A percentile compares a stretch with the other conserved stretches of the same genome.
These are phyloP conservation scores for Coecobrya sp. DNA, from an alignment of 2,888 invertebrate genomes.

Conservation along the genomic window DNA sequence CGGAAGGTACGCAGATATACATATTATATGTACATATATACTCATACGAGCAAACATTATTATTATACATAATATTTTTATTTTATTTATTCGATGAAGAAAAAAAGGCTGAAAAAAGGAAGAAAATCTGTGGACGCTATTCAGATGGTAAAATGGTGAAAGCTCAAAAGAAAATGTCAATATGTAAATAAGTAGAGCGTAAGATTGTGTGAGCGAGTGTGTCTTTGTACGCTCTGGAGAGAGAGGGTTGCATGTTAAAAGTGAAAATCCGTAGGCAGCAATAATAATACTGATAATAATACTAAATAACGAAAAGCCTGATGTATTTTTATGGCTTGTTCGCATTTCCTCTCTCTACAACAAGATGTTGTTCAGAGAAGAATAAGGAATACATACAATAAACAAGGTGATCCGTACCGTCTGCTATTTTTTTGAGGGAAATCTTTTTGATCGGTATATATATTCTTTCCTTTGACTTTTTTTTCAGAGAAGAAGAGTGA, in stretches of 20 bases:
- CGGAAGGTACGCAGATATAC: not conserved
- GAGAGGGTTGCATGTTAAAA: not conserved
- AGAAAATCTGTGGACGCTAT: constrained; percentile 9
- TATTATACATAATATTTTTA: not conserved
- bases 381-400: constrained; percentile 40
- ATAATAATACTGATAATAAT: constrained; percentile 39
- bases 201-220: constrained; percentile 23
- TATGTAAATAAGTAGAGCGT: constrained; percentile 59
- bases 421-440: constrained; percentile 45
- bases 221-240: too few species aligned
- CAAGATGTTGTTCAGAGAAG: not conserved
- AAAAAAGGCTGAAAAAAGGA: constrained; percentile 1
- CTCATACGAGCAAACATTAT: not conserved
- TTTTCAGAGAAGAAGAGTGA: constrained; percentile 22
- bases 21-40: too few species aligned
- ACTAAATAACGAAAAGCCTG: constrained; percentile 45
- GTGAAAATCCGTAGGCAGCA: constrained; percentile 28
- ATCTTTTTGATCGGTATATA: constrained; percentile 34
- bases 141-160: constrained; percentile 42
- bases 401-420: constrained; percentile 74
- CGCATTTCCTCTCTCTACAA: constrained; percentile 3
- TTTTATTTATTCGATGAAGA: constrained; percentile 47
- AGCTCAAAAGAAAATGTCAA: constrained; percentile 55
- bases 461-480: constrained; percentile 34
- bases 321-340: constrained; percentile 45